Evolutionary conservation across 2,888 invertebrate genomes (phyloP).

Genomic region (Thecophora atra): DNA sequence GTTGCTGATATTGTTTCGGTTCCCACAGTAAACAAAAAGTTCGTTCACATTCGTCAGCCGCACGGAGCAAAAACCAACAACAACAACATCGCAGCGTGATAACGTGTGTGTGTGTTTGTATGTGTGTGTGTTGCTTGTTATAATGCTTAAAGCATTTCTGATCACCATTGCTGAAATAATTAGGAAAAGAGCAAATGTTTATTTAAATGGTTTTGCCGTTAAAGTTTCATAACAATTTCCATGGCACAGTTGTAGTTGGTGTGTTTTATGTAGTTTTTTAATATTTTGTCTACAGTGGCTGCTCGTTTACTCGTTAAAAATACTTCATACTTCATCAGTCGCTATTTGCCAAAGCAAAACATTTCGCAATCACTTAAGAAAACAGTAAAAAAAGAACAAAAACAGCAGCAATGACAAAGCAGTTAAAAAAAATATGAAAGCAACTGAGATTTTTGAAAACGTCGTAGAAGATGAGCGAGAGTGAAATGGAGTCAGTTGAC

Average conservation of each 20-base stretch:
- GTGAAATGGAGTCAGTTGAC: too few species aligned
- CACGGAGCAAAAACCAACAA: slow-evolving; percentile 5
- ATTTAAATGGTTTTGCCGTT: slow-evolving; percentile 9
- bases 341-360: too few species aligned
- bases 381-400: too few species aligned
- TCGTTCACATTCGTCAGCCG: not conserved
- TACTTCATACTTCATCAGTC: too few species aligned
- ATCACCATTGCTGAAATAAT: not conserved
- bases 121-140: not conserved
- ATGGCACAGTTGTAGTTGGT: not conserved
- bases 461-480: too few species aligned
- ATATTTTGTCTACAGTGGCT: too few species aligned
- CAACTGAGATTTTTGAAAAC: too few species aligned
- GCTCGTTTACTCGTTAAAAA: too few species aligned
- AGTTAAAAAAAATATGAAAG: too few species aligned
- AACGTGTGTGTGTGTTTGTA: not conserved
- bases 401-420: too few species aligned
- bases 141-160: not conserved
- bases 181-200: not conserved
- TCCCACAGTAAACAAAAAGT: slow-evolving; percentile 25
- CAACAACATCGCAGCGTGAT: not conserved
- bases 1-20: not conserved
- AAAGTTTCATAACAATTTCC: not conserved
- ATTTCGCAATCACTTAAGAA: too few species aligned
- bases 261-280: too few species aligned